Evolutionary conservation across 2,888 invertebrate species (phyloP).

Genomic region (Scotopteryx bipunctaria): DNA sequence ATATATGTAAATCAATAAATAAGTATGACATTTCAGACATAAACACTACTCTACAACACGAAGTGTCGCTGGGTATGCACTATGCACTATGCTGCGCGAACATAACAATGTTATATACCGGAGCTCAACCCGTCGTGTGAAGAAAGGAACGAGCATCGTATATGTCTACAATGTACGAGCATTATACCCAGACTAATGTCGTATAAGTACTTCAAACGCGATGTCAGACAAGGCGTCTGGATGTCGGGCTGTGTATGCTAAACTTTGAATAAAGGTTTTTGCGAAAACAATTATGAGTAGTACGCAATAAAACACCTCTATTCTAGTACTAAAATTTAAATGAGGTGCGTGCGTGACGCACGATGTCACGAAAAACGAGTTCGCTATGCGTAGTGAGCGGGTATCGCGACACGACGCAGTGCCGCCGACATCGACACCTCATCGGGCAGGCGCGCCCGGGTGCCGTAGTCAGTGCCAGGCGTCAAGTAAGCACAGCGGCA

Average conservation of each 20-base stretch:
- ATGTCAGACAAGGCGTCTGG: slow-evolving; percentile 46
- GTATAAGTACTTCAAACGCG: slow-evolving; percentile 45
- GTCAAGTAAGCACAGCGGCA: slow-evolving; percentile 44
- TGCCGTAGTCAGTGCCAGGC: background rate
- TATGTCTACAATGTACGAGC: slow-evolving; percentile 49
- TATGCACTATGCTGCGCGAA: slow-evolving; percentile 45
- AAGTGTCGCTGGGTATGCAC: slow-evolving; percentile 50
- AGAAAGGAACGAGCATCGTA: slow-evolving; percentile 39
- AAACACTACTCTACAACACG: slow-evolving; percentile 35
- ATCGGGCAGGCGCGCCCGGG: slow-evolving; percentile 2
- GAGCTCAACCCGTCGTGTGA: slow-evolving; percentile 39
- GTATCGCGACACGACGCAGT: slow-evolving; percentile 53
- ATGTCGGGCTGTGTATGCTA: slow-evolving; percentile 42
- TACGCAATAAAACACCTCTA: slow-evolving; percentile 48
- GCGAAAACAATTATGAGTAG: slow-evolving; percentile 47
- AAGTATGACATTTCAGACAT: background rate
- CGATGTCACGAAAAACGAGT: slow-evolving; percentile 59
- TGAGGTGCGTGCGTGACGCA: slow-evolving; percentile 61
- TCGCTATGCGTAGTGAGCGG: slow-evolving; percentile 46
- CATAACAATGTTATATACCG: slow-evolving; percentile 49
- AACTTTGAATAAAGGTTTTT: slow-evolving; percentile 40
- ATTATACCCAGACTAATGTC: slow-evolving; percentile 37
- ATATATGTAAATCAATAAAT: too few species aligned
- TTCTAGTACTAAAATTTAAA: slow-evolving; percentile 57
- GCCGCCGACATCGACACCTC: slow-evolving; percentile 24